A percentile compares a stretch with the other conserved stretches of the same genome.
These are phyloP conservation scores for Agapornis roseicollis DNA, from an alignment of 2,113 vertebrate genomes.

Conservation along the genomic window DNA sequence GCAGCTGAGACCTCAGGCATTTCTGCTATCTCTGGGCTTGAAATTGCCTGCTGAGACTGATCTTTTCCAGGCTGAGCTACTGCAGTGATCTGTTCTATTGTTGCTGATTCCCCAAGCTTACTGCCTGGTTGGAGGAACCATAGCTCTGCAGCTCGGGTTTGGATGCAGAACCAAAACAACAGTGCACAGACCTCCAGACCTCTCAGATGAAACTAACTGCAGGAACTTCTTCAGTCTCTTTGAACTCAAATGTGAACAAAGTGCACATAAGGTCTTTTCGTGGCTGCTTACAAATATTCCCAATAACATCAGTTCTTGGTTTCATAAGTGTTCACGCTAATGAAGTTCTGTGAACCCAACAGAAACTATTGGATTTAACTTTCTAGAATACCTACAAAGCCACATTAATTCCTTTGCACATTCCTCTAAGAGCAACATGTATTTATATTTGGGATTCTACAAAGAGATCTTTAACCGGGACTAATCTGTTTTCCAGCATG, in stretches of 20 bases:
- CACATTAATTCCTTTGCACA: background rate
- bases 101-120: background rate
- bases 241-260: background rate
- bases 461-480: background rate
- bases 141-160: rapidly evolving
- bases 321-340: background rate
- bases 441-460: background rate
- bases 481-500: background rate
- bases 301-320: background rate
- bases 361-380: background rate
- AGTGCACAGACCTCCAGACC: background rate
- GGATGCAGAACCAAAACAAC: background rate
- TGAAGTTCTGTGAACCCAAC: background rate
- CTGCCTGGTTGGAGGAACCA: background rate
- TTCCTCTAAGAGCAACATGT: background rate
- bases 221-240: background rate
- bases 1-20: background rate
- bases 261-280: background rate
- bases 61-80: background rate
- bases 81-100: background rate
- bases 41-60: background rate
- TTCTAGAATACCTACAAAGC: background rate
- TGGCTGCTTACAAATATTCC: background rate
- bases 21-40: background rate
- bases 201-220: background rate